phyloP scores from a whole-genome alignment of 2,113 vertebrate genomes.

The Nycticebus coucang region DNA sequence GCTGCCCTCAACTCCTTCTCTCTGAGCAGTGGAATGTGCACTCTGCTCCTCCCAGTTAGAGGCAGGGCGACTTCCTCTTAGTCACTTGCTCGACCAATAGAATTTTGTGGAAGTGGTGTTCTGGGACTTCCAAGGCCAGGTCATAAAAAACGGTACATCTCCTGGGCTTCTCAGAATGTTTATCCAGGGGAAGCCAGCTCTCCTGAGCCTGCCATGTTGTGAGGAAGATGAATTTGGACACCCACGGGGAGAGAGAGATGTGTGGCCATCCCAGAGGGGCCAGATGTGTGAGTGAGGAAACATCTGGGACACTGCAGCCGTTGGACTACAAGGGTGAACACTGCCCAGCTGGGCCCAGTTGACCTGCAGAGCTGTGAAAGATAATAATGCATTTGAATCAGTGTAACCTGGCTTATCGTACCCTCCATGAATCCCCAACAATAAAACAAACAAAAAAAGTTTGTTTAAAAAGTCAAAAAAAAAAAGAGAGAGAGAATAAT shows the following conservation, averaged over 20 bases:
- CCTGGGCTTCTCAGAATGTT: too few relatives aligned
- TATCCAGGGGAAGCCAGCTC: background rate
- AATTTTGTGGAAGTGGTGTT: background rate
- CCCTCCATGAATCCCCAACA: too few relatives aligned
- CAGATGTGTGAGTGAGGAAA: background rate
- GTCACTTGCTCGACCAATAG: too few relatives aligned
- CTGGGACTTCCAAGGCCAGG: background rate
- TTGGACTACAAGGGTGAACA: rapidly evolving
- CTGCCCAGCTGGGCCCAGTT: background rate
- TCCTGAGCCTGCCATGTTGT: background rate
- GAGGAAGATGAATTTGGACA: background rate
- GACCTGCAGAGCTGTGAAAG: background rate
- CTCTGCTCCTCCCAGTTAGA: background rate
- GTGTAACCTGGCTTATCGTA: too few relatives aligned
- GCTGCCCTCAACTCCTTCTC: background rate
- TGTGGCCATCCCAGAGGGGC: background rate
- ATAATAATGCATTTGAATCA: background rate
- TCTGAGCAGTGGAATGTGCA: background rate
- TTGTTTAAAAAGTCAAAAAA: too few relatives aligned
- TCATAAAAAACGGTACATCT: too few relatives aligned
- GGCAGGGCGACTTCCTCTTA: rapidly evolving
- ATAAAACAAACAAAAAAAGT: too few relatives aligned
- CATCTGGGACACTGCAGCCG: rapidly evolving
- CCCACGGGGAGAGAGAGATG: background rate
- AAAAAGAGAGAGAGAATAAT: too few relatives aligned